A percentile compares a stretch with the other conserved stretches of the same genome.
Evolutionary conservation across 1,140 invertebrate genomes (phyloP).

Genomic region (Bombus polaris): DNA sequence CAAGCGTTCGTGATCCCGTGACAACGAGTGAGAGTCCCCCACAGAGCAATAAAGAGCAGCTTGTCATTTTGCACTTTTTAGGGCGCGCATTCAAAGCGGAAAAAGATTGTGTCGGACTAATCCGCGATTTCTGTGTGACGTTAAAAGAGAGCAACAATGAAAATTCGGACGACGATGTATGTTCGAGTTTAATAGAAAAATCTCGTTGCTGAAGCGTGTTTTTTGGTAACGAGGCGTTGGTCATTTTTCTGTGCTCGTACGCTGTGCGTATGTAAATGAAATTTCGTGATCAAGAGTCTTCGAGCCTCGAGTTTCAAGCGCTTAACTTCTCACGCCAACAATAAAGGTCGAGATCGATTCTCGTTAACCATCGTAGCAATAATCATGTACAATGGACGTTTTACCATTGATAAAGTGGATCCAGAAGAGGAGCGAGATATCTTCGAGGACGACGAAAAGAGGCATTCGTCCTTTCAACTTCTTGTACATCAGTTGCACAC

Average conservation of each 20-base stretch:
- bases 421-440: not conserved
- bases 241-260: not conserved
- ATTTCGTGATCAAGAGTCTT: not conserved
- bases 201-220: not conserved
- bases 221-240: not conserved
- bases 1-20: conserved; percentile 41
- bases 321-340: not conserved
- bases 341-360: not conserved
- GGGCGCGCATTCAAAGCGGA: conserved; percentile 36
- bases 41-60: conserved; percentile 54
- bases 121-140: conserved; percentile 36
- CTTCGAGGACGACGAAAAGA: conserved; percentile 1
- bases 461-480: not conserved
- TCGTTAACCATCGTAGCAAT: not conserved
- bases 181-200: not conserved
- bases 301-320: not conserved
- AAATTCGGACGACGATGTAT: not conserved
- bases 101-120: conserved; percentile 45
- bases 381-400: conserved; percentile 2
- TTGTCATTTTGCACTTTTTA: conserved; percentile 62
- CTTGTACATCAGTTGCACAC: not conserved
- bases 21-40: conserved; percentile 25
- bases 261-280: not conserved
- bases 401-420: not conserved
- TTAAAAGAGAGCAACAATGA: conserved; percentile 33